Evolutionary conservation across 2,888 invertebrate genomes (phyloP), one percentile per base, ranked within the genome.

Genomic region (Octodonta nipae): DNA sequence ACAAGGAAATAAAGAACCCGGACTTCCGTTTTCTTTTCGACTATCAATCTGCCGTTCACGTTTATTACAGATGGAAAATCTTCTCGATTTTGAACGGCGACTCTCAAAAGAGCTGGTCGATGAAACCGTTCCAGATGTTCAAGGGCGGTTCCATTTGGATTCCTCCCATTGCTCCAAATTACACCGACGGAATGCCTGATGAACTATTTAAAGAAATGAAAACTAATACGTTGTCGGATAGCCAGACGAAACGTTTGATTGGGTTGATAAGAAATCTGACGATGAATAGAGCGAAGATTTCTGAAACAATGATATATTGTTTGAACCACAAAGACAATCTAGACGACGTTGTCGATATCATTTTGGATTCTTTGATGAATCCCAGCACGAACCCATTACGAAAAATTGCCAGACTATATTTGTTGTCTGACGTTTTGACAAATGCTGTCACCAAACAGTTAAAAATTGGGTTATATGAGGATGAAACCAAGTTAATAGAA

Each of bases 21-120:
- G 75, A 83, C 62, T 98, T 84, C 67, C 79, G 85, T 71, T 98
- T 99, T 68, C 70, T 99, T 38, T 96, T 93, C 65, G 95, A 98
- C 60, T 46, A 44, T 28, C 45, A 50, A 14, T 89, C 65, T 83
- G 86, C 51, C 0, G 37, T 37, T 5, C 51, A 52, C 36, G 43
- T 46, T n/a, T 54, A 51, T 33, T 53, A 53, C 36, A 33, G 49
- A 30, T 98, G 98, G 98, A 92, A 93, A 60, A 66, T 99, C 31
- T 99, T 75, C 65, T 92, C 95, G 0, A 74, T 98, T 53, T 68
- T 96, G 37, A 88, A 93, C 69, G 95, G 95, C 0, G 95, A 95
- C 57, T 75, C 81, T 3, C 79, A 85, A 7, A 80, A 78, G 48
- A 76, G 78, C 51, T 96, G 95, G 95, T 68, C 71, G 5, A 76